Evolutionary conservation across 2,888 invertebrate genomes (phyloP).

Genomic region (Slavum lentiscoides): DNA sequence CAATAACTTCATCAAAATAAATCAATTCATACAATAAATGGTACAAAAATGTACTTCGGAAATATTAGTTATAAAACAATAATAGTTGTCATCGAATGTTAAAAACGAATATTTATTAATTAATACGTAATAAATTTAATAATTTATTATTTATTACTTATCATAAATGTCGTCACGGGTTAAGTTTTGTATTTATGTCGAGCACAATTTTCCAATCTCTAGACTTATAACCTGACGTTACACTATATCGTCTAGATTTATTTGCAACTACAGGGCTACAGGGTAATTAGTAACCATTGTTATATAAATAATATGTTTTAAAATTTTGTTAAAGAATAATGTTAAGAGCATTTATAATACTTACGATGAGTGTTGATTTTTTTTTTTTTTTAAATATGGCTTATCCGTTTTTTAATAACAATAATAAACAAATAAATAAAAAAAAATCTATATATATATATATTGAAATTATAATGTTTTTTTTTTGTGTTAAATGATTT

Average conservation of each 20-base stretch:
- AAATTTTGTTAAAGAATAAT: not conserved
- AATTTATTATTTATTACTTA: not conserved
- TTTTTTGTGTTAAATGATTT: not conserved
- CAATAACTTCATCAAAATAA: constrained; percentile 10
- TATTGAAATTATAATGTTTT: not conserved
- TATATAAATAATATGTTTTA: not conserved
- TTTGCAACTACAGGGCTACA: not conserved
- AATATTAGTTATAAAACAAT: not conserved
- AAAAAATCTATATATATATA: not conserved
- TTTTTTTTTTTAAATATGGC: not conserved
- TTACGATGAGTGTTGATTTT: not conserved
- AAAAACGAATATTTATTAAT: not conserved
- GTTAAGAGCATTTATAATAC: not conserved
- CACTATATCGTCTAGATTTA: no score
- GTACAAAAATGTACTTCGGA: not conserved
- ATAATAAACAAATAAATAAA: not conserved
- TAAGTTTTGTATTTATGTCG: no score
- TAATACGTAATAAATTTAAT: no score
- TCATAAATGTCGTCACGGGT: not conserved
- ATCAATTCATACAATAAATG: no score
- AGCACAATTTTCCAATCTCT: not conserved
- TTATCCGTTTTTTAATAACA: not conserved
- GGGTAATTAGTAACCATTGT: not conserved
- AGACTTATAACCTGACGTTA: not conserved
- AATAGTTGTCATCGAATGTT: not conserved